Evolutionary conservation across 2,888 invertebrate genomes (phyloP).

Genomic region (Lepeophtheirus nordmannii): DNA sequence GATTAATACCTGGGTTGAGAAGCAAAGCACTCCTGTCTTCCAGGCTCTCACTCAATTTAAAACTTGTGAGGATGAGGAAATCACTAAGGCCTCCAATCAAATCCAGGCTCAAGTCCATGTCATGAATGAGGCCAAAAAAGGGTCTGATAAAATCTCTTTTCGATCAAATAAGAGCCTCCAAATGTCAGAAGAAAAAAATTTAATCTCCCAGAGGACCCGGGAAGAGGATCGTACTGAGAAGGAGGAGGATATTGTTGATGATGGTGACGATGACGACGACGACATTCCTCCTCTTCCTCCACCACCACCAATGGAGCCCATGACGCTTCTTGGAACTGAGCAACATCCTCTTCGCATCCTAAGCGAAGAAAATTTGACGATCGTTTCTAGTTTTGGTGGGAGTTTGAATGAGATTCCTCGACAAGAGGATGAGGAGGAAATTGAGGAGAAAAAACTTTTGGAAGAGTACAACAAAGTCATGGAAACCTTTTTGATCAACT

Average conservation of each 20-base stretch:
- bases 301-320: background rate
- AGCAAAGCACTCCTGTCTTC: slow-evolving; percentile 50
- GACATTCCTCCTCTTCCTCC: background rate
- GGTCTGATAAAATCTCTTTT: background rate
- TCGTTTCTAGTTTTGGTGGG: slow-evolving; percentile 74
- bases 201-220: background rate
- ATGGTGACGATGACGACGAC: slow-evolving; percentile 25
- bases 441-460: slow-evolving; percentile 36
- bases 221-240: slow-evolving; percentile 30
- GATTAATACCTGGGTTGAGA: slow-evolving; percentile 85
- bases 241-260: slow-evolving; percentile 30
- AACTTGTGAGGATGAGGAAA: slow-evolving; percentile 38
- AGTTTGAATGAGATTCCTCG: slow-evolving; percentile 3
- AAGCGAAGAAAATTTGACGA: slow-evolving; percentile 77
- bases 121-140: no score
- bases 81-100: background rate
- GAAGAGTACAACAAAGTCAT: slow-evolving; percentile 14
- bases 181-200: background rate
- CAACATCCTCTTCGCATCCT: slow-evolving; percentile 74
- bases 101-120: background rate
- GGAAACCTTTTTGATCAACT: background rate
- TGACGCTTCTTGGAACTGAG: slow-evolving; percentile 27
- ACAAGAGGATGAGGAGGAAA: slow-evolving; percentile 33
- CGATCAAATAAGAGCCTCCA: background rate
- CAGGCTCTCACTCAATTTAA: slow-evolving; percentile 44